These are phyloP conservation scores for Chascanopsetta lugubris DNA, from an alignment of 2,113 vertebrate species.

Conservation along the genomic window DNA sequence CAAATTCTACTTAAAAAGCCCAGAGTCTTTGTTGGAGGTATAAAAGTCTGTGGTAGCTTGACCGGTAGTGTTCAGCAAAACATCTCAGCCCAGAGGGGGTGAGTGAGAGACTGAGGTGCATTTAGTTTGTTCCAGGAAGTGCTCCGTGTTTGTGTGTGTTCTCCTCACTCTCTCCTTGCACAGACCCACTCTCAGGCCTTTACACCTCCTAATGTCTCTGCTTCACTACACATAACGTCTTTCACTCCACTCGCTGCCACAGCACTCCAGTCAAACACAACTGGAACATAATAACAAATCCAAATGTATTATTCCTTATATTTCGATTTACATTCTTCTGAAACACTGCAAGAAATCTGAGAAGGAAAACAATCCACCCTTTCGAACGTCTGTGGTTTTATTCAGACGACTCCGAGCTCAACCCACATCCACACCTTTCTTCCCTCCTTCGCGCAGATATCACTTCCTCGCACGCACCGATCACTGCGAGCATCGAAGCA, in stretches of 20 bases:
- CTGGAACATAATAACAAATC: constrained; percentile 6
- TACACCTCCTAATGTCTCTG: constrained; percentile 36
- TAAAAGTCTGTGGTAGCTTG: constrained; percentile 20
- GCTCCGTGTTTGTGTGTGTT: constrained; percentile 28
- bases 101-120: constrained; percentile 15
- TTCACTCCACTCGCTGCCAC: constrained; percentile 22
- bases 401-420: constrained; percentile 12
- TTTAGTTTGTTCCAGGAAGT: constrained; percentile 35
- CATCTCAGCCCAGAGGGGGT: constrained; percentile 5
- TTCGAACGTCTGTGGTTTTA: too few species aligned
- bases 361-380: too few species aligned
- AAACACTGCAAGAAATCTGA: not conserved
- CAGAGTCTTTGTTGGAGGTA: constrained; percentile 8
- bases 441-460: constrained; percentile 3
- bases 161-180: constrained; percentile 16
- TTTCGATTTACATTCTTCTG: not conserved
- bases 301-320: not conserved
- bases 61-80: constrained; percentile 20
- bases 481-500: constrained; percentile 28
- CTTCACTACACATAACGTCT: constrained; percentile 22
- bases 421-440: not conserved
- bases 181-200: constrained; percentile 15
- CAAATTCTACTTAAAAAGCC: constrained; percentile 25
- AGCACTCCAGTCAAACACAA: constrained; percentile 7
- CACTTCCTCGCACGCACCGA: constrained; percentile 5